Conservation (phyloP, 1,140 invertebrate species). For the Orchesella cincta region DNA sequence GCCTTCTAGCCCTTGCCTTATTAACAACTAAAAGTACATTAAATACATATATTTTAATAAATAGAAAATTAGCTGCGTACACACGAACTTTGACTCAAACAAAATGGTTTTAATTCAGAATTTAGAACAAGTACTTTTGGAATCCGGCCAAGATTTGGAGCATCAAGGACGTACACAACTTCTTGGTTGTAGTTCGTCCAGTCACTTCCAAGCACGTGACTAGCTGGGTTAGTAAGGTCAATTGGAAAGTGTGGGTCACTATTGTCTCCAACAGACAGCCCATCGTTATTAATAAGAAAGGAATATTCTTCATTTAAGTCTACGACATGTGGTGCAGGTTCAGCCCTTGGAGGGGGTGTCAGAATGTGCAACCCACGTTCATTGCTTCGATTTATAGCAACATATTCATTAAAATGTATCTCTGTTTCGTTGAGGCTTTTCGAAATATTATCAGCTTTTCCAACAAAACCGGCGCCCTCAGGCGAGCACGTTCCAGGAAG, state of each 20-base stretch:
- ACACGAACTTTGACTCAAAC: not conserved
- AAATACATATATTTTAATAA: not conserved
- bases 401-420: not conserved
- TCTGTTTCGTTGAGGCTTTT: not conserved
- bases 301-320: not conserved
- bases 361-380: not conserved
- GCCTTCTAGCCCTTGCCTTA: not conserved
- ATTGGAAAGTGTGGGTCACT: not conserved
- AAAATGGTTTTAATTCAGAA: no score
- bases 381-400: not conserved
- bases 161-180: not conserved
- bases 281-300: not conserved
- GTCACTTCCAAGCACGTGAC: not conserved
- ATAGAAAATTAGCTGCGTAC: not conserved
- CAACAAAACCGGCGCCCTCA: not conserved
- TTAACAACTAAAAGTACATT: not conserved
- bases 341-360: not conserved
- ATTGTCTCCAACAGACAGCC: not conserved
- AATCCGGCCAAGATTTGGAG: no score
- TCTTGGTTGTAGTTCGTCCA: not conserved
- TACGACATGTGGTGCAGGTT: not conserved
- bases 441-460: not conserved
- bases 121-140: no score
- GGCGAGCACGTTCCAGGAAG: not conserved
- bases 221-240: not conserved